Evolutionary conservation across 2,888 invertebrate genomes (phyloP).

Genomic region (Ischnura elegans): DNA sequence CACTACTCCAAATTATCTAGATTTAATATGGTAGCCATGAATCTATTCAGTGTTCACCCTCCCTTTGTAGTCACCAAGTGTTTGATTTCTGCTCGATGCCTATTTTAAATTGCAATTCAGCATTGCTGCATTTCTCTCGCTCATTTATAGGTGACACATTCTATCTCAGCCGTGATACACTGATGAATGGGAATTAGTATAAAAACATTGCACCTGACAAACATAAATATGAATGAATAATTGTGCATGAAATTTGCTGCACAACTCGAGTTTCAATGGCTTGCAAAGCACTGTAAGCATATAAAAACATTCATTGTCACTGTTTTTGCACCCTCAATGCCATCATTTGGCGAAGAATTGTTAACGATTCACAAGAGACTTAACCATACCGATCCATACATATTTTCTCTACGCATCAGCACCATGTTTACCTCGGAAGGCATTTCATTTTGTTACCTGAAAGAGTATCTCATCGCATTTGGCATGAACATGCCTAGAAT

Average conservation of each 20-base stretch:
- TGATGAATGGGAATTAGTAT: not conserved
- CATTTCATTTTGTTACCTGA: not conserved
- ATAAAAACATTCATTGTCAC: not conserved
- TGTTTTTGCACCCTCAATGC: not conserved
- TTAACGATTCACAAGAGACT: not conserved
- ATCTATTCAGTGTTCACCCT: too few relatives aligned
- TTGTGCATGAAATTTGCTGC: not conserved
- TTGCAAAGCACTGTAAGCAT: not conserved
- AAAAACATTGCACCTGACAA: not conserved
- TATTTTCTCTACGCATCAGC: constrained; percentile 4
- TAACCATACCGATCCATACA: not conserved
- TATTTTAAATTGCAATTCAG: not conserved
- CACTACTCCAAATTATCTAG: too few relatives aligned
- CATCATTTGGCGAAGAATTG: not conserved
- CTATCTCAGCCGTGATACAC: not conserved
- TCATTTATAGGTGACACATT: not conserved
- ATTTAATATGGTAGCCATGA: not conserved
- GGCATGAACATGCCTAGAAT: not conserved
- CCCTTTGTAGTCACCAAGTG: not conserved
- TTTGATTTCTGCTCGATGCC: constrained; percentile 13
- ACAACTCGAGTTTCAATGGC: not conserved
- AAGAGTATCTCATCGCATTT: not conserved
- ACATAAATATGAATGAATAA: not conserved
- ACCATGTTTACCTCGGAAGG: not conserved
- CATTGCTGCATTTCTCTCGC: not conserved